Evolutionary conservation across 30 jellyfish, hydroid and myxozoan species (phyloP).

Genomic region (Mastigias papua): DNA sequence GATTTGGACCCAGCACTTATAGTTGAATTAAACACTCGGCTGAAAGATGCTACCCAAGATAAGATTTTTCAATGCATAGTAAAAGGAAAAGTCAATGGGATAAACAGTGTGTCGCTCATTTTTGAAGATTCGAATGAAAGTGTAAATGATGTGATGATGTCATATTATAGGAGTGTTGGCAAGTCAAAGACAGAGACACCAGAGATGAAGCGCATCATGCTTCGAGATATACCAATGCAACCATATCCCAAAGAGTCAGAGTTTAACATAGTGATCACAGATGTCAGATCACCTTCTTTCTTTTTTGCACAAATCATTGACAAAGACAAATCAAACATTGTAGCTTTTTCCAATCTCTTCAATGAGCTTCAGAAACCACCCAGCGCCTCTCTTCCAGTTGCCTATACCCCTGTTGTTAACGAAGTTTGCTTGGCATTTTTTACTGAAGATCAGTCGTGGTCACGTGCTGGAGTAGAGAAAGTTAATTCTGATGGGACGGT

Average conservation of each 20-base stretch:
- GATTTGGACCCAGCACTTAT: slow-evolving; percentile 2
- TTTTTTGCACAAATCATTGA: slow-evolving; percentile 78
- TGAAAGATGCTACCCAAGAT: slow-evolving; percentile 21
- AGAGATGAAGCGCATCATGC: not conserved
- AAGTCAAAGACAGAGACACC: not conserved
- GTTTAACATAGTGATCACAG: slow-evolving; percentile 77
- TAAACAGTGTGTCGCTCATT: slow-evolving; percentile 1
- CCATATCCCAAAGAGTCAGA: slow-evolving; percentile 80
- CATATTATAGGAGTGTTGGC: slow-evolving; percentile 3
- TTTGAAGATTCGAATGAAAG: slow-evolving; percentile 5
- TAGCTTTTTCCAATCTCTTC: slow-evolving; percentile 44
- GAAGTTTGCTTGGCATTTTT: slow-evolving; percentile 89
- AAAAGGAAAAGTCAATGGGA: slow-evolving; percentile 17
- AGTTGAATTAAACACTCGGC: not conserved
- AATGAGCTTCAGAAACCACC: slow-evolving; percentile 20
- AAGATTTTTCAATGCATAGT: slow-evolving; percentile 7
- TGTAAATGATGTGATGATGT: slow-evolving; percentile 21
- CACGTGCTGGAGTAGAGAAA: slow-evolving; percentile 73
- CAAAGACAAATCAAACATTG: slow-evolving; percentile 56
- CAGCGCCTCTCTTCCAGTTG: not conserved
- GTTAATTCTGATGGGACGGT: slow-evolving; percentile 53
- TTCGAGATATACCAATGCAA: slow-evolving; percentile 63
- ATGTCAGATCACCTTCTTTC: slow-evolving; percentile 77
- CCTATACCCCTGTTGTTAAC: slow-evolving; percentile 61
- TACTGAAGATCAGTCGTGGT: slow-evolving; percentile 72